A percentile compares a stretch with the other conserved stretches of the same genome.
Conservation (phyloP, 2,113 vertebrate genomes). For the Cyprinodon tularosa region DNA sequence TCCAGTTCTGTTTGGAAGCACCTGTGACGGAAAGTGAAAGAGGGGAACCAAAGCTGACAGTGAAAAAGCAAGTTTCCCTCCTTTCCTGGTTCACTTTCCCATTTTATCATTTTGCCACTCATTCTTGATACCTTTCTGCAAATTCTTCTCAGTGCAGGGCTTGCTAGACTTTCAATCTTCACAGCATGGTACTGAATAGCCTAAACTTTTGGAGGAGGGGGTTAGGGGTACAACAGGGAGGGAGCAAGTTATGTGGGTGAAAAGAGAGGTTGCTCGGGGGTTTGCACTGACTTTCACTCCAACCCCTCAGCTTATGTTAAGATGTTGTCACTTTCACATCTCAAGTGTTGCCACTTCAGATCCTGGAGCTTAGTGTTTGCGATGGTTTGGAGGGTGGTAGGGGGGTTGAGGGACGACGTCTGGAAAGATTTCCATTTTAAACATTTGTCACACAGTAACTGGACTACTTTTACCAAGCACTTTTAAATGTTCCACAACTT, state of each 20-base stretch:
- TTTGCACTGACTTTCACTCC: constrained; percentile 72
- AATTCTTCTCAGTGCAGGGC: constrained; percentile 18
- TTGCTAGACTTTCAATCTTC: constrained; percentile 32
- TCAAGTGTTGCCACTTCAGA: constrained; percentile 87
- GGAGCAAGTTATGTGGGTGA: constrained; percentile 54
- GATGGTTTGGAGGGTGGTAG: constrained; percentile 34
- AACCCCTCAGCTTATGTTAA: constrained; percentile 80
- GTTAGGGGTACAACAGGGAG: constrained; percentile 37
- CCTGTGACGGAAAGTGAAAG: constrained; percentile 72
- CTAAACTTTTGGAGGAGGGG: not conserved
- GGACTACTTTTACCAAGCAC: constrained; percentile 52
- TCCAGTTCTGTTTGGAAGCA: constrained; percentile 79
- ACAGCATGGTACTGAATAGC: constrained; percentile 23
- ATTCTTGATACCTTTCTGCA: constrained; percentile 34
- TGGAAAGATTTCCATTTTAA: constrained; percentile 77
- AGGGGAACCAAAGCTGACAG: constrained; percentile 61
- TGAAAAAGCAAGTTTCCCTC: constrained; percentile 36
- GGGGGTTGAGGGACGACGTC: constrained; percentile 66
- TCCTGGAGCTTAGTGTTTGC: constrained; percentile 76
- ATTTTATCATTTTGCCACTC: constrained; percentile 6
- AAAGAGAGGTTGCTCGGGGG: constrained; percentile 57
- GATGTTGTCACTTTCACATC: constrained; percentile 84
- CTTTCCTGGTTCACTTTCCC: constrained; percentile 23
- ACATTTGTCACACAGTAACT: constrained; percentile 74
- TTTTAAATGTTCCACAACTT: constrained; percentile 62